Conservation (phyloP, 2,888 invertebrate genomes). For the Dermolepida albohirtum region DNA sequence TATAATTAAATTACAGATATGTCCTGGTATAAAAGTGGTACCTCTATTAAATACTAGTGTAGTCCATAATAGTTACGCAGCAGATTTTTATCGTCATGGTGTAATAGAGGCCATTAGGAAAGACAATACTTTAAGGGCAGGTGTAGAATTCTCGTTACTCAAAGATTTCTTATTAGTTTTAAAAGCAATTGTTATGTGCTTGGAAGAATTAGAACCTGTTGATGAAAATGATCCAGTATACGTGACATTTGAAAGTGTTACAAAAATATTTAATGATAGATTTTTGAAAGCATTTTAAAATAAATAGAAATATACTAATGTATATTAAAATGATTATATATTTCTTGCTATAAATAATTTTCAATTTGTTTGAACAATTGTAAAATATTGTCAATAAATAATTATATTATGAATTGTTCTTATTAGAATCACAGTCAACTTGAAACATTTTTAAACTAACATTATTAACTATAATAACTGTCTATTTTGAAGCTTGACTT, state of each 20-base stretch:
- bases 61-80: slow-evolving; percentile 44
- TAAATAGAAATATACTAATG: no score
- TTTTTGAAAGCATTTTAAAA: neutral
- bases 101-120: slow-evolving; percentile 38
- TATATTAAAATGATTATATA: no score
- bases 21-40: slow-evolving; percentile 45
- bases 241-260: neutral
- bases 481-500: no score
- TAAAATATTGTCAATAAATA: no score
- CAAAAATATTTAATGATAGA: neutral
- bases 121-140: slow-evolving; percentile 45
- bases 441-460: no score
- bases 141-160: slow-evolving; percentile 41
- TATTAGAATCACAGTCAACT: no score
- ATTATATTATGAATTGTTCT: no score
- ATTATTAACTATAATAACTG: no score
- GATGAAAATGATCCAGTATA: slow-evolving; percentile 36
- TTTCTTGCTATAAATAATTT: no score
- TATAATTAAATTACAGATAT: slow-evolving; percentile 37
- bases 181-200: slow-evolving; percentile 40
- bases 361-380: no score
- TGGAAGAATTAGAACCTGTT: slow-evolving; percentile 45
- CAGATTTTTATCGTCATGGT: slow-evolving; percentile 46
- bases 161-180: slow-evolving; percentile 45
- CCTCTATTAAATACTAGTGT: slow-evolving; percentile 39